Percentiles rank a stretch among this genome's conserved stretches.
phyloP scores from a whole-genome alignment of 2,888 invertebrate species.

The Neoitamus cyanurus region DNA sequence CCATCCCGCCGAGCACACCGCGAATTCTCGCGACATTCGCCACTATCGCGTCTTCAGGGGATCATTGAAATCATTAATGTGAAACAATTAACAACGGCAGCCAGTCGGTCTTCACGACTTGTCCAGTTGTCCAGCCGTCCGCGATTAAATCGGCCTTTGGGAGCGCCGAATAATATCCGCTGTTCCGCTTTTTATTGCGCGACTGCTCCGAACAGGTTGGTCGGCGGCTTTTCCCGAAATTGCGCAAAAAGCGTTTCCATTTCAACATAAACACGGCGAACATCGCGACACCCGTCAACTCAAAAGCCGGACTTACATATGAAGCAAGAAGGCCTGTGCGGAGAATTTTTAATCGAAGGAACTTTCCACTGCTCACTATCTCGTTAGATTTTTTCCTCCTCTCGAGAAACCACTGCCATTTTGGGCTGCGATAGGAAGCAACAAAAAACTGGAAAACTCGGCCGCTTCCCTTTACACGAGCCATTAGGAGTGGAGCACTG shows the following conservation, averaged over 20 bases:
- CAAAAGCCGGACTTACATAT: background rate
- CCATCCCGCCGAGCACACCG: background rate
- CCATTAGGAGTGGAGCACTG: background rate
- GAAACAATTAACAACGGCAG: background rate
- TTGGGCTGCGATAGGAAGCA: background rate
- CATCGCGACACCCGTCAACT: background rate
- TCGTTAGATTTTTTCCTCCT: constrained; percentile 8
- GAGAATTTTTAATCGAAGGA: background rate
- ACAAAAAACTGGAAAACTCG: constrained; percentile 7
- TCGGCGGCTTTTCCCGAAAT: background rate
- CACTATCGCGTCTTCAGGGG: background rate
- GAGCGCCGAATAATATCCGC: background rate
- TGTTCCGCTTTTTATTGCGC: background rate
- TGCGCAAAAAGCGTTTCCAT: background rate
- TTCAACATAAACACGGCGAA: background rate
- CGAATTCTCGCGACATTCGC: background rate
- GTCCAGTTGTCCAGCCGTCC: background rate
- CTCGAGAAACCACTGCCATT: background rate
- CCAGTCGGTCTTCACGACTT: background rate
- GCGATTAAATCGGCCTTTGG: background rate
- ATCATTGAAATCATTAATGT: background rate
- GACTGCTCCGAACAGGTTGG: background rate
- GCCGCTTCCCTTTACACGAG: constrained; percentile 11
- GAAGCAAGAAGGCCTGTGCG: background rate
- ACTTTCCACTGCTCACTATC: background rate